These are phyloP conservation scores for Habroteleia sp. DNA, from an alignment of 2,888 invertebrate species.

Conservation along the genomic window DNA sequence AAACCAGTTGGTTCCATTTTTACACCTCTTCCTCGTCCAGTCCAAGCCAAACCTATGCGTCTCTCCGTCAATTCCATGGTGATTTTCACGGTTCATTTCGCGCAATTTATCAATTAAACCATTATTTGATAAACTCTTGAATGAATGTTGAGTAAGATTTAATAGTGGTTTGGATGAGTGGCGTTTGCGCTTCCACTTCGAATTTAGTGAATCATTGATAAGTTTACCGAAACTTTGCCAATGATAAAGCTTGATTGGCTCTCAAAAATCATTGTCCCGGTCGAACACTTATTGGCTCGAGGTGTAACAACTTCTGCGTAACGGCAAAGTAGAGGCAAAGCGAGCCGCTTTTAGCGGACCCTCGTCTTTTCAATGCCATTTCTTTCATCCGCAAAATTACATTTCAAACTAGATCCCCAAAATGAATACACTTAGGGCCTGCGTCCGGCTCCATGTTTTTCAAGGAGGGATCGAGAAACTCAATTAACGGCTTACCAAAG, in stretches of 20 bases:
- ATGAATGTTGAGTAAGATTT: background rate
- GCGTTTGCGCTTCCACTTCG: background rate
- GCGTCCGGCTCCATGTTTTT: conserved; percentile 27
- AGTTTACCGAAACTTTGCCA: background rate
- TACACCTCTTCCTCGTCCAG: background rate
- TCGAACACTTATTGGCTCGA: too few relatives aligned
- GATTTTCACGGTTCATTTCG: background rate
- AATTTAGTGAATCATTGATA: conserved; percentile 4
- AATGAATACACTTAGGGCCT: conserved; percentile 24
- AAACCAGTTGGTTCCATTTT: background rate
- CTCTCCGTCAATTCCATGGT: background rate
- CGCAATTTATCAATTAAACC: conserved; percentile 1
- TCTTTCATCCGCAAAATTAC: conserved; percentile 18
- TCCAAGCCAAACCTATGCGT: background rate
- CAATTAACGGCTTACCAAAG: conserved; percentile 21
- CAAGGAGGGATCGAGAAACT: conserved; percentile 30
- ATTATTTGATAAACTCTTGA: conserved; percentile 2
- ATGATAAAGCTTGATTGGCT: background rate
- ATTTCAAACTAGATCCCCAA: conserved; percentile 4
- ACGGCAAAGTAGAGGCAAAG: background rate
- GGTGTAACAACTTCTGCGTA: too few relatives aligned
- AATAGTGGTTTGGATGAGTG: background rate
- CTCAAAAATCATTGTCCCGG: background rate
- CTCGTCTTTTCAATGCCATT: conserved; percentile 9
- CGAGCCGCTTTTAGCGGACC: conserved; percentile 12